Evolutionary conservation across 1,140 invertebrate species (phyloP), one percentile per base, ranked within the genome.

Genomic region (Ganaspis sp.): DNA sequence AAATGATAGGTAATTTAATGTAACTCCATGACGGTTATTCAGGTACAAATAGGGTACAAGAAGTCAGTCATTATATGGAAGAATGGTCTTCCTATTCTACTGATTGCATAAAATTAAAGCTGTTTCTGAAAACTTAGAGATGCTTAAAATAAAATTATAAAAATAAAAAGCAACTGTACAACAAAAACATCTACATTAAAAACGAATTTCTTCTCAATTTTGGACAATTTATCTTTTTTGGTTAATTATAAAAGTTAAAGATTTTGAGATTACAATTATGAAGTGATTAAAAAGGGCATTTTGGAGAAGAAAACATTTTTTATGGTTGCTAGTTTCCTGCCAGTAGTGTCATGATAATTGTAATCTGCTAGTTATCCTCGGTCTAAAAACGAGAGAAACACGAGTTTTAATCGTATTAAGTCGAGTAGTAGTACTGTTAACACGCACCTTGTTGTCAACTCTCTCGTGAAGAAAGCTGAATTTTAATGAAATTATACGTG

Each of bases 401-500:
- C 26, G 58, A 64, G 58, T 64, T 64, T 64, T 64, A 64, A 64
- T 64, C 58, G 23, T 29, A 64, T 64, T 34, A 64, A 64, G 23
- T 64, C 23, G 58, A 64, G 58, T n/a, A 64, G 21, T 26, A 4
- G 23, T 64, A n/a, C 73, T 69, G 73, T 81, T 81, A 81, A 77
- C 75, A 70, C 71, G 71, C 71, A 72, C 71, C 71, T 12, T 19
- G 34, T n/a, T 49, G 58, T 64, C 58, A 64, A 64, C 58, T 34
- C 73, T 54, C 37, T 37, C 23, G 40, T 49, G 70, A 75, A 64
- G 34, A 40, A 76, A 77, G 69, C 64, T 64, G 4, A 69, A 72
- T 83, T 81, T 83, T 85, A 83, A 84, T 86, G 79, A 81, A 86
- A 81, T 84, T 84, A 78, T 81, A 83, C 74, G 29, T 76, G 78